Evolutionary conservation across 2,888 invertebrate species (phyloP), one percentile per base, ranked within the genome.

Genomic region (Geophilus truncorum): DNA sequence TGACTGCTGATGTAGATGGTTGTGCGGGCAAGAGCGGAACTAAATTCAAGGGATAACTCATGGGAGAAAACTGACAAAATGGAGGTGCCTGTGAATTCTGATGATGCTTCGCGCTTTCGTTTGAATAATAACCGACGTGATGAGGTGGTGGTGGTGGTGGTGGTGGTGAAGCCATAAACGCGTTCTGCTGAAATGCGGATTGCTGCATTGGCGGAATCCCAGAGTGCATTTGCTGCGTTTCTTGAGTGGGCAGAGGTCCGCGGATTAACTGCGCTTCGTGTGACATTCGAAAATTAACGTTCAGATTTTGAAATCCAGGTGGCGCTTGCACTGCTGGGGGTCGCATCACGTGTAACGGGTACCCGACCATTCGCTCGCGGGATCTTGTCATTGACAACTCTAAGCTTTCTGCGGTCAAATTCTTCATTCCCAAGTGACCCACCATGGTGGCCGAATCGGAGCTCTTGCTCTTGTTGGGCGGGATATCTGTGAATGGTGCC

Each of bases 61-160:
- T 51, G 18, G 51, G 51, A n/a, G n/a, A n/a, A 18, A 51, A 25
- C 28, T 70, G 70, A 70, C 70, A 70, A 70, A 70, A 70, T 28
- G 70, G 70, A 10, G 70, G 12, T 23, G 70, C 28, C 28, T 70
- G 70, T 70, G 70, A 70, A 70, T 70, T 70, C 70, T 70, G 70
- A 70, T 70, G 70, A 70, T 10, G 23, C 28, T 70, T 70, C 1
- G 28, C 70, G 28, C 28, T 70, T 28, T 70, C 70, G 15, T 70
- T 70, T 12, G 70, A 28, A 28, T 25, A 70, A 70, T 70, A 70
- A 25, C n/a, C 28, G 2, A 25, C 70, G n/a, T 15, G 28, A 25
- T 70, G 70, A 25, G 70, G 12, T 28, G 70, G 25, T 28, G 70
- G 12, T 9, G 70, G n/a, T n/a, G n/a, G 70, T 10, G 70, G 12